Base-by-base conservation (phyloP, 2,113 vertebrate species). In the Hypomesus transpacificus region DNA sequence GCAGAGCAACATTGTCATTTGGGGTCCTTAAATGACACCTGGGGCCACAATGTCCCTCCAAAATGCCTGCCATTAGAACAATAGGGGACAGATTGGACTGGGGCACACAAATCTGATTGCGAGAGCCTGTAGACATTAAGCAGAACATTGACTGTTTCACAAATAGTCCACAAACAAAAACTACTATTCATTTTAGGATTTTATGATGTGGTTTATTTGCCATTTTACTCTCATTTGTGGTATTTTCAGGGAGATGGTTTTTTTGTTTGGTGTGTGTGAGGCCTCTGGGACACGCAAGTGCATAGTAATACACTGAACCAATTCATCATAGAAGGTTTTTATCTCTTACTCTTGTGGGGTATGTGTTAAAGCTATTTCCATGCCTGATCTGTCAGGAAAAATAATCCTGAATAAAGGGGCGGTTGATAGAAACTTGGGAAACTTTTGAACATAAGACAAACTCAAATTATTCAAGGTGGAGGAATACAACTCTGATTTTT, bases 11-110 rank as follows among this genome's bases (percentile, higher is more conserved):
- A 78, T 76, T 82, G 70, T 84, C 77, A 88, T 88, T 91, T 89
- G 79, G 64, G 58, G 73, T 69, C 77, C 79, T 82, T 66, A 85
- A 83, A 60, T 75, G 82, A 84, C 91, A 88, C 88, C 87, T 90
- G 90, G 66, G 88, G 80, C 81, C 66, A 34, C 57, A 4, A 46
- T 66, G 79, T 73, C 69, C 79, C 62, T 85, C 82, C 84, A 82
- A 82, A 75, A 80, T 59, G 71, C 77, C 66, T 14, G 53, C 73
- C 72, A 51, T 67, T 62, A 67, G 70, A 70, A 79, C 75, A 83
- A 77, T n/a, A 34, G 74, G 58, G 69, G 72, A 82, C 80, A 77
- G 80, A 82, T 84, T 80, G 80, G 74, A 66, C 31, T 54, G 52
- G 34, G 74, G 69, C 9, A 57, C 53, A 65, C 17, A 28, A 57